Base-by-base conservation (phyloP, 2,113 vertebrate genomes). In the Mohoua ochrocephala region DNA sequence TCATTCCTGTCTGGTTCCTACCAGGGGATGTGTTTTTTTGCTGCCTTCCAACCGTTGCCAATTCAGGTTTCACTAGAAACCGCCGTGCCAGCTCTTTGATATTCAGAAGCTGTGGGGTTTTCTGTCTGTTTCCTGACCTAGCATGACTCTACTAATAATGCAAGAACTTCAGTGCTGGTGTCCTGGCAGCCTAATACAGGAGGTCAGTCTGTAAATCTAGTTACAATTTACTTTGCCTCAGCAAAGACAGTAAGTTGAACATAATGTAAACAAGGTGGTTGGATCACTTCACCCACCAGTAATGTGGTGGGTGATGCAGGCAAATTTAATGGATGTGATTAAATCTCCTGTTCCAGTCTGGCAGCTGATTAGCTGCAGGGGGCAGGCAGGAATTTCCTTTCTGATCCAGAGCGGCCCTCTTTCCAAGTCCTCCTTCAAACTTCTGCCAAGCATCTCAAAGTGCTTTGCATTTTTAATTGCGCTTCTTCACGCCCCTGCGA, bases 301-400 rank as follows among this genome's bases (percentile, higher is more conserved):
- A 68, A 90, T 41, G 67, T 87, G 77, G 82, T 91, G 75, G 92
- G 73, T 70, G 82, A 68, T 57, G 91, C 73, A 93, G 93, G 83
- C 68, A 91, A 94, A 94, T 92, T 89, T 89, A 87, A 91, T 84
- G 86, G 83, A 69, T 6, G 45, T 5, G 85, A 97, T 97, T 92
- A 91, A 92, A 96, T 88, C 93, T 94, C 76, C 49, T 60, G 60
- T 57, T 96, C 54, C 80, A 60, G 83, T 87, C 84, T 97, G 93
- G 84, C 91, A 95, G 92, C 92, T 94, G 94, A 69, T 86, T 93
- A 92, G 93, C 93, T 96, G 87, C 85, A 89, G 92, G 95, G 92
- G 61, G 94, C 86, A 94, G 80, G 80, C 77, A 95, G 96, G 93
- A 97, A 92, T 95, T 96, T 96, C 79, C 79, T 96, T 89, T 93